phyloP scores from a whole-genome alignment of 2,113 vertebrate species.

The Philantomba maxwellii region DNA sequence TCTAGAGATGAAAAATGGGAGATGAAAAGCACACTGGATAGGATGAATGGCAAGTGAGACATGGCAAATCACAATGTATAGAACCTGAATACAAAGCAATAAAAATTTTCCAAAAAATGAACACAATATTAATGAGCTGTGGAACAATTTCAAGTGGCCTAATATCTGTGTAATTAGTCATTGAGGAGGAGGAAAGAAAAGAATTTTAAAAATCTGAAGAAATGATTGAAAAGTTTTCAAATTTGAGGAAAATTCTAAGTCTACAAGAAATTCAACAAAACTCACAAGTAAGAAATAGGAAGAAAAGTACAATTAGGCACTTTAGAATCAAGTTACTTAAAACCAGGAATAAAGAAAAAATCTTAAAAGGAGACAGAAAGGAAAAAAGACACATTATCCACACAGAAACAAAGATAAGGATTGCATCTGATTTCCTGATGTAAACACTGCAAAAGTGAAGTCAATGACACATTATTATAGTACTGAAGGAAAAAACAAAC shows the following conservation, averaged over 20 bases:
- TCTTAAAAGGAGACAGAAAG: background rate
- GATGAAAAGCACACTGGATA: background rate
- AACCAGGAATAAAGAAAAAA: background rate
- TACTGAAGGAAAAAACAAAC: background rate
- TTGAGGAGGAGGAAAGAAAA: background rate
- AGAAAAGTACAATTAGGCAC: background rate
- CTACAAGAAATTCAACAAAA: background rate
- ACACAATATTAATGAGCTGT: background rate
- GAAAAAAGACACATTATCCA: background rate
- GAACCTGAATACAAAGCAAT: background rate
- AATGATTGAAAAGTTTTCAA: background rate
- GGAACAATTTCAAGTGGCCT: background rate
- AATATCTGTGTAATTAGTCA: background rate
- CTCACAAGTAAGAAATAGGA: background rate
- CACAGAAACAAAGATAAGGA: background rate
- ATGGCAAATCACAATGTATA: background rate
- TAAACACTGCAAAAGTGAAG: background rate
- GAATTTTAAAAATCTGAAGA: background rate
- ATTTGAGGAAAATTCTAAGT: background rate
- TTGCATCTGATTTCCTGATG: background rate
- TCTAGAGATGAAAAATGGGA: background rate
- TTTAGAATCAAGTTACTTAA: background rate
- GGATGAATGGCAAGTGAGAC: background rate
- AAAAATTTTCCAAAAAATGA: background rate
- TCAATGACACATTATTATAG: background rate